Percentiles rank a stretch among this genome's conserved stretches.
phyloP scores from a whole-genome alignment of 2,113 vertebrate genomes.

The Muntiacus reevesi region DNA sequence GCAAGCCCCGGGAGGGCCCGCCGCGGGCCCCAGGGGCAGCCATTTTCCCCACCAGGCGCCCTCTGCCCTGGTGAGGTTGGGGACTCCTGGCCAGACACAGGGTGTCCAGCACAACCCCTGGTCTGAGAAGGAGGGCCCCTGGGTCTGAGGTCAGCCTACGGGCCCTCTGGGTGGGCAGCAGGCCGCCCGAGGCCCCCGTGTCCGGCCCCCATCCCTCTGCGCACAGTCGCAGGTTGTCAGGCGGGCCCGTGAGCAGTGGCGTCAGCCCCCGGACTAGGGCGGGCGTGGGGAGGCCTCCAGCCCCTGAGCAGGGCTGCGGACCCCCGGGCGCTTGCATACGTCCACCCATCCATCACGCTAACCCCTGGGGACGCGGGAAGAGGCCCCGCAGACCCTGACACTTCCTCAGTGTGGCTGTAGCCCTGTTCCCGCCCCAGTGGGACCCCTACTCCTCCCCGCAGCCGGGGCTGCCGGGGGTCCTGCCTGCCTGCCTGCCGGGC shows the following conservation, averaged over 20 bases:
- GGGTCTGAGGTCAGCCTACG: background rate
- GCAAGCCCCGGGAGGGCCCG: background rate
- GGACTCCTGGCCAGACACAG: too few relatives aligned
- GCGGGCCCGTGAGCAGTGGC: accelerated
- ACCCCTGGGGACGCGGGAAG: accelerated
- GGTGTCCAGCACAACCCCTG: background rate
- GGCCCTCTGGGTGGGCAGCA: background rate
- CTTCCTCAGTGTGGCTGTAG: background rate
- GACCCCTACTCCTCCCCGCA: accelerated
- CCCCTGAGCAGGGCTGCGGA: background rate
- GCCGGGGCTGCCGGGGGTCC: accelerated
- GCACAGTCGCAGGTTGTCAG: background rate
- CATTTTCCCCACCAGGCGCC: background rate
- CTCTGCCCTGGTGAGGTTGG: background rate
- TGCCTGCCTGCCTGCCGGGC: accelerated
- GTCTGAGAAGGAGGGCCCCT: background rate
- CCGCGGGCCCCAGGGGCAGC: accelerated
- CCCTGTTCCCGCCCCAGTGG: accelerated
- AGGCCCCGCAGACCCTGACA: accelerated
- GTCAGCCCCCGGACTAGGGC: accelerated
- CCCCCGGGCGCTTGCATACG: accelerated
- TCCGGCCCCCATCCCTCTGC: background rate
- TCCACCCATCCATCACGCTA: accelerated
- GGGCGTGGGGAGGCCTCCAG: accelerated
- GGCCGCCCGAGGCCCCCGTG: background rate